phyloP scores from a whole-genome alignment of 2,888 invertebrate species.

The Boloria euphrosyne region DNA sequence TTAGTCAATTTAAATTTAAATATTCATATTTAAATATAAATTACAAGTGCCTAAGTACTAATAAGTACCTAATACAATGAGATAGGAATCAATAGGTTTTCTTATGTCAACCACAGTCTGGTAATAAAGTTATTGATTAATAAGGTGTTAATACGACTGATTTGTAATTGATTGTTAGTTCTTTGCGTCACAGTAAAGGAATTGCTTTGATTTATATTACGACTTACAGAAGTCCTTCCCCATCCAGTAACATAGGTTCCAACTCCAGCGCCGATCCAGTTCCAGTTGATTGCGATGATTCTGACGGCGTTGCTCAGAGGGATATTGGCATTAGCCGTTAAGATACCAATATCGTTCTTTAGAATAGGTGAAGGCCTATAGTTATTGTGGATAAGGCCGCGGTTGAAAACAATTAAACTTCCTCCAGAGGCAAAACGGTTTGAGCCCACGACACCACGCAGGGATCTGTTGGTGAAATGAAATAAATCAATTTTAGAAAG shows the following conservation, averaged over 20 bases:
- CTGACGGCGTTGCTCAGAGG: constrained; percentile 30
- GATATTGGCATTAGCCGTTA: constrained; percentile 41
- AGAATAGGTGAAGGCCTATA: constrained; percentile 47
- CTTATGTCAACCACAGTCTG: too few species aligned
- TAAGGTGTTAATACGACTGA: too few species aligned
- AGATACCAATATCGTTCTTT: constrained; percentile 52
- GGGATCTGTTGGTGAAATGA: constrained; percentile 45
- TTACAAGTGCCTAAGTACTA: too few species aligned
- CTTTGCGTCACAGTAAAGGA: too few species aligned
- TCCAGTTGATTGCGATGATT: constrained; percentile 38
- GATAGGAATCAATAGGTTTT: too few species aligned
- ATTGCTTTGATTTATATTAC: neutral
- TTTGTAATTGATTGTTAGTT: too few species aligned
- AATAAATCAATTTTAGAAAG: neutral
- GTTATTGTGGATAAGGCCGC: constrained; percentile 60
- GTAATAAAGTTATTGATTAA: too few species aligned
- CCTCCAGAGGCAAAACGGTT: constrained; percentile 60
- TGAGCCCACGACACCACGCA: constrained; percentile 59
- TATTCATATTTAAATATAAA: too few species aligned
- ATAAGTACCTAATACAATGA: too few species aligned
- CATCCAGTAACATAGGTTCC: constrained; percentile 47
- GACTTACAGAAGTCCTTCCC: constrained; percentile 48
- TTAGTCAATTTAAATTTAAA: too few species aligned
- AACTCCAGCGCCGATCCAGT: constrained; percentile 42
- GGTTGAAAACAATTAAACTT: constrained; percentile 45